Conservation (phyloP, 2,797 vertebrate genomes). For the Columba guinea region DNA sequence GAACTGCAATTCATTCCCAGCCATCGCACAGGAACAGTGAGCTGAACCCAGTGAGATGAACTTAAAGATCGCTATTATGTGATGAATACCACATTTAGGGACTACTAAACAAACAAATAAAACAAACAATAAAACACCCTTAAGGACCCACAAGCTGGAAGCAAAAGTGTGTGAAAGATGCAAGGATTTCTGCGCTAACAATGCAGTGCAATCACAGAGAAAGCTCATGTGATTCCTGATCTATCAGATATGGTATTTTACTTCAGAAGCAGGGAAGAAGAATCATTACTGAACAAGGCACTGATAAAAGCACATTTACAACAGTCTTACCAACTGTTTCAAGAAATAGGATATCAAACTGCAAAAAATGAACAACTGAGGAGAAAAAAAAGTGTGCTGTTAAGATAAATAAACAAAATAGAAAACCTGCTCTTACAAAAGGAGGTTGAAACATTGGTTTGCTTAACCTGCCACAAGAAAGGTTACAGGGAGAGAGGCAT, state of each 20-base stretch:
- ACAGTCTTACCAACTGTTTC: neutral
- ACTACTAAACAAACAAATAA: neutral
- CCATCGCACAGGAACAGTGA: neutral
- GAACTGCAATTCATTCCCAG: neutral
- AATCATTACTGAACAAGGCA: neutral
- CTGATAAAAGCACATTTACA: neutral
- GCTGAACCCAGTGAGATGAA: neutral
- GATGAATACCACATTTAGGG: neutral
- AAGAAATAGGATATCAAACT: neutral
- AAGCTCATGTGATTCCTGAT: neutral
- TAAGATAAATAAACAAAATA: slow-evolving; percentile 5
- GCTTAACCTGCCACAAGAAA: neutral
- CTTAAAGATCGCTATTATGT: neutral
- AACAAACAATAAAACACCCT: neutral
- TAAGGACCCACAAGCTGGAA: neutral
- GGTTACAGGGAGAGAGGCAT: neutral
- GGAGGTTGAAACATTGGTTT: neutral
- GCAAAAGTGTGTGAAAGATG: neutral
- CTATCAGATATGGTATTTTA: neutral
- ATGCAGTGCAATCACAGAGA: neutral
- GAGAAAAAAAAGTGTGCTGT: neutral
- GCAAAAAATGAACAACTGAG: neutral
- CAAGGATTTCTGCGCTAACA: neutral
- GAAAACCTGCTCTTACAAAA: neutral
- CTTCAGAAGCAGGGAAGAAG: neutral